Conservation (phyloP, 2,113 vertebrate genomes). For the Perccottus glenii region DNA sequence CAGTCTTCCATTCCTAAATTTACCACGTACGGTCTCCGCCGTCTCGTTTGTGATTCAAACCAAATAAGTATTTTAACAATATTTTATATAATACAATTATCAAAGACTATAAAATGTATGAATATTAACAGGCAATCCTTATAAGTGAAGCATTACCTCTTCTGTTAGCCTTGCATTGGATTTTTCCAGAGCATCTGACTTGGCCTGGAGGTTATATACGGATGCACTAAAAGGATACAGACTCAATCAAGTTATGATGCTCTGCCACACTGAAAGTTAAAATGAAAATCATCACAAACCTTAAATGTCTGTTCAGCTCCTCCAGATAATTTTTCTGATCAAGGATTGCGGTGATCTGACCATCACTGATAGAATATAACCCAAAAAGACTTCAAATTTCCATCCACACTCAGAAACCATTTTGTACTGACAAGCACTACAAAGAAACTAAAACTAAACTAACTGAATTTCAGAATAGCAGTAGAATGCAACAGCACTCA, state of each 20-base stretch:
- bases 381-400: too few species aligned
- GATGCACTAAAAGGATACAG: constrained; percentile 84
- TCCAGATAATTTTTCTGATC: constrained; percentile 99
- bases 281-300: constrained; percentile 71
- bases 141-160: constrained; percentile 82
- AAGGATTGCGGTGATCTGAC: constrained; percentile 97
- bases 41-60: too few species aligned
- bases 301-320: constrained; percentile 97
- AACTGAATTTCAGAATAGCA: neutral
- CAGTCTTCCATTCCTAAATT: too few species aligned
- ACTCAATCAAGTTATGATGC: neutral
- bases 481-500: constrained; percentile 68
- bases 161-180: constrained; percentile 98
- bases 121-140: too few species aligned
- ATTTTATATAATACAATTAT: too few species aligned
- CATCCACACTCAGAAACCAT: too few species aligned
- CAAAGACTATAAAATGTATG: too few species aligned
- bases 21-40: too few species aligned
- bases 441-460: neutral
- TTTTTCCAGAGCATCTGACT: constrained; percentile 96
- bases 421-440: too few species aligned
- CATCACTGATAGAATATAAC: constrained; percentile 77
- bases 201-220: constrained; percentile 97
- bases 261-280: too few species aligned
- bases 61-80: too few species aligned